Conservation (phyloP, 2,113 vertebrate species). For the Glaucomys volans region DNA sequence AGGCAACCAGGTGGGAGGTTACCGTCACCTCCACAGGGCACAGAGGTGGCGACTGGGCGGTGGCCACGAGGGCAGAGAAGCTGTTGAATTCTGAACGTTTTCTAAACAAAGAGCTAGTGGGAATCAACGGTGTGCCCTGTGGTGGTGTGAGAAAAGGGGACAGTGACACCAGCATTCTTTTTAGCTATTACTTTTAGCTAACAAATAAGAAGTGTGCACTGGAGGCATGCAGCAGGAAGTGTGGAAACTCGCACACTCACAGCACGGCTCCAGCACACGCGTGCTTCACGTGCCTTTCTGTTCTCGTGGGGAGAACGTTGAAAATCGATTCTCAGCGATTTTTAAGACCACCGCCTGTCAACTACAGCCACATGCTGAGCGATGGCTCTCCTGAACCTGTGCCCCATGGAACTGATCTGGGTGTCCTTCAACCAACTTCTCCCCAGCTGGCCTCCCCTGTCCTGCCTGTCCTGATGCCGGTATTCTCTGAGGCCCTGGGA, state of each 20-base stretch:
- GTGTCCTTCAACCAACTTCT: neutral
- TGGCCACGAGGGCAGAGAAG: accelerated
- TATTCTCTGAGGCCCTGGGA: neutral
- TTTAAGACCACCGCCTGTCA: neutral
- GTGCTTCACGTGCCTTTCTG: no score
- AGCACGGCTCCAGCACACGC: no score
- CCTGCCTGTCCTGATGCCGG: neutral
- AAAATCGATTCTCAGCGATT: no score
- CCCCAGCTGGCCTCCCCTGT: neutral
- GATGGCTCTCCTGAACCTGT: neutral
- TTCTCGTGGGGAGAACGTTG: no score
- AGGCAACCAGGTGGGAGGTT: accelerated
- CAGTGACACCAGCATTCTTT: no score
- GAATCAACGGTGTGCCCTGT: no score
- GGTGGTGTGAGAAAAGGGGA: no score
- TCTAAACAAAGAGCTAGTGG: neutral
- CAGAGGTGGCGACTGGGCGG: accelerated
- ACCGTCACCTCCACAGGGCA: neutral
- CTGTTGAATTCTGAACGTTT: neutral
- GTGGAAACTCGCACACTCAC: no score
- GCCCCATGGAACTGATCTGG: neutral
- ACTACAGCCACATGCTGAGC: neutral
- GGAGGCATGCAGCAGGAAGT: no score
- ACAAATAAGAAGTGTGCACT: no score
- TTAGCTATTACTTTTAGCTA: no score